Base-by-base conservation (phyloP, 2,888 invertebrate genomes). In the Watsonalla cultraria region DNA sequence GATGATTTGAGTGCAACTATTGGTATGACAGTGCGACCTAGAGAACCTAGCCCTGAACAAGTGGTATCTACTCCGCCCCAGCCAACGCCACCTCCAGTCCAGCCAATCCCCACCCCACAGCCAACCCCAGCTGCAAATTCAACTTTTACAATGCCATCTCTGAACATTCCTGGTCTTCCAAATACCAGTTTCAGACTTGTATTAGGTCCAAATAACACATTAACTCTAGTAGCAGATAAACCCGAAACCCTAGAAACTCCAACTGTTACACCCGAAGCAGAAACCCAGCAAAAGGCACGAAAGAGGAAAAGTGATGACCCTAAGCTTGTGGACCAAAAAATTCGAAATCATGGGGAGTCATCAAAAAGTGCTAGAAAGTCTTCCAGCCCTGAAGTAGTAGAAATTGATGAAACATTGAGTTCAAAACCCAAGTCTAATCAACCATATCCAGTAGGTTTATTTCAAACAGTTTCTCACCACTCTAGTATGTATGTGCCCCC, bases 381-480 rank as follows among this genome's bases (percentile, higher is more conserved):
- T 53, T 9, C 57, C 56, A 58, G 37, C 54, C 54, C 64, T 7
- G 74, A 74, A 55, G 54, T 76, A 1, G 72, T 75, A 52, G 64
- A 76, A 57, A 51, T 73, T 48, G 80, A 76, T 11, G 64, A 68
- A 5, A 50, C 55, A 0, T 49, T 47, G 52, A 49, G 58, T 47
- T 45, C 49, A 34, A 15, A 15, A n/a, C 58, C 56, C 42, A 35
- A 47, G 7, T 14, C 59, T 37, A 49, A 59, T 45, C 35, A 63
- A 46, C 90, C 90, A 13, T 90, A 90, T 60, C 90, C 90, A 24
- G 90, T 90, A 4, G 88, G 90, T 5, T 66, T 90, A 45, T 87
- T 90, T 57, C 82, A 84, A 68, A 83, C 85, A 6, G 61, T 81
- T 35, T 64, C 76, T 6, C 78, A 77, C 57, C 65, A 76, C 52